Evolutionary conservation across 2,888 invertebrate genomes (phyloP).

Genomic region (Yponomeuta cagnagella): DNA sequence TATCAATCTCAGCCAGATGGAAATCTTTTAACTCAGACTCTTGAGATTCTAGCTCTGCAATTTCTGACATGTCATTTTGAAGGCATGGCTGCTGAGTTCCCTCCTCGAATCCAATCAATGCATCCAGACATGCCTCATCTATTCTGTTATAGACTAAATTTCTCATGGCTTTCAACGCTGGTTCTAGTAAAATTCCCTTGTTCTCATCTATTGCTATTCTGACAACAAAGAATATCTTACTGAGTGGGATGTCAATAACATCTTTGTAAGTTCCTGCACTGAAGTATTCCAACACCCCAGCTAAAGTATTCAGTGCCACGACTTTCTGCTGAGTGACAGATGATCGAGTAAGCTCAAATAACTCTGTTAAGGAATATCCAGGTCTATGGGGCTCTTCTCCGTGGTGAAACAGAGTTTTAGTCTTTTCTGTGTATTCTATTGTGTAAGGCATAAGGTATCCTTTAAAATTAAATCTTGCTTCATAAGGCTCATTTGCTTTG

Average conservation of each 20-base stretch:
- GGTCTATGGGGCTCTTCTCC: conserved; percentile 94
- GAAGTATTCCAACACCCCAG: conserved; percentile 84
- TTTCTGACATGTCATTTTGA: conserved; percentile 69
- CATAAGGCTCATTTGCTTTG: conserved; percentile 78
- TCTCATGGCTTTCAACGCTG: conserved; percentile 85
- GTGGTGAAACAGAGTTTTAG: conserved; percentile 88
- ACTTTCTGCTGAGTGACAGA: conserved; percentile 89
- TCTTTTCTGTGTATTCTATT: conserved; percentile 72
- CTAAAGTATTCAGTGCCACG: conserved; percentile 85
- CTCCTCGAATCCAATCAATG: conserved; percentile 79
- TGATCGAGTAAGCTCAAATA: conserved; percentile 86
- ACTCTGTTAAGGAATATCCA: conserved; percentile 92
- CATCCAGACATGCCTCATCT: conserved; percentile 86
- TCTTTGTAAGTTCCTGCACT: conserved; percentile 86
- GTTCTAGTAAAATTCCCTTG: conserved; percentile 81
- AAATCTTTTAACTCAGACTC: conserved; percentile 86
- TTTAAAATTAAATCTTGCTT: conserved; percentile 89
- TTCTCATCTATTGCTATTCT: conserved; percentile 92
- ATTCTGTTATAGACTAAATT: conserved; percentile 84
- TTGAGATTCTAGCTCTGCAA: conserved; percentile 71
- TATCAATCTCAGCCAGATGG: conserved; percentile 88
- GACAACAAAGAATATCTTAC: conserved; percentile 85
- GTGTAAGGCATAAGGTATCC: conserved; percentile 85
- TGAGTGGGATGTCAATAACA: conserved; percentile 83
- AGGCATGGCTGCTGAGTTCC: conserved; percentile 78